Conservation (phyloP, 2,113 vertebrate genomes). For the Xenotilapia caudafasciata region DNA sequence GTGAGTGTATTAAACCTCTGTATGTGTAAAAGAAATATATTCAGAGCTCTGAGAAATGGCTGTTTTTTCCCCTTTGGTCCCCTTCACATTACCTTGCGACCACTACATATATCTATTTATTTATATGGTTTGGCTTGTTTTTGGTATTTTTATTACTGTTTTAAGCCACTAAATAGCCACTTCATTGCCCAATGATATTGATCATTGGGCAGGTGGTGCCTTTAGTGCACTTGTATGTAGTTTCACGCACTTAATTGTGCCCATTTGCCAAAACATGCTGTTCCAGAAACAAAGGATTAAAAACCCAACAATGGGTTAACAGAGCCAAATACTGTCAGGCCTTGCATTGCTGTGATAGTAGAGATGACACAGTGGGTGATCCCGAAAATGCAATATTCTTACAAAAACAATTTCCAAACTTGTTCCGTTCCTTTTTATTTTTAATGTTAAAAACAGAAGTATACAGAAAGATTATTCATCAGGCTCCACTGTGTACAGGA, state of each 20-base stretch:
- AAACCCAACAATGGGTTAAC: background rate
- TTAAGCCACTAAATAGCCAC: background rate
- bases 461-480: background rate
- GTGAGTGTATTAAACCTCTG: fast-evolving
- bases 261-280: background rate
- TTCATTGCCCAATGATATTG: background rate
- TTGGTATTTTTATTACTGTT: background rate
- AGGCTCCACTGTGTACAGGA: background rate
- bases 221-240: background rate
- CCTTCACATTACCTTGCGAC: fast-evolving
- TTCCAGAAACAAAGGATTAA: background rate
- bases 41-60: fast-evolving
- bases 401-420: background rate
- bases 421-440: fast-evolving
- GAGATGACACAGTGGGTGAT: background rate
- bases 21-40: fast-evolving
- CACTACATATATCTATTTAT: background rate
- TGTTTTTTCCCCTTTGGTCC: fast-evolving
- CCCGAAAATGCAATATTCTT: background rate
- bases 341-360: background rate
- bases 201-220: background rate
- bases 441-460: background rate
- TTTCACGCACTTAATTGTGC: fast-evolving
- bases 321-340: background rate
- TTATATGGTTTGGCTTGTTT: background rate